These are phyloP conservation scores for Arrhamphus sclerolepis DNA, from an alignment of 2,797 vertebrate genomes.

Conservation along the genomic window DNA sequence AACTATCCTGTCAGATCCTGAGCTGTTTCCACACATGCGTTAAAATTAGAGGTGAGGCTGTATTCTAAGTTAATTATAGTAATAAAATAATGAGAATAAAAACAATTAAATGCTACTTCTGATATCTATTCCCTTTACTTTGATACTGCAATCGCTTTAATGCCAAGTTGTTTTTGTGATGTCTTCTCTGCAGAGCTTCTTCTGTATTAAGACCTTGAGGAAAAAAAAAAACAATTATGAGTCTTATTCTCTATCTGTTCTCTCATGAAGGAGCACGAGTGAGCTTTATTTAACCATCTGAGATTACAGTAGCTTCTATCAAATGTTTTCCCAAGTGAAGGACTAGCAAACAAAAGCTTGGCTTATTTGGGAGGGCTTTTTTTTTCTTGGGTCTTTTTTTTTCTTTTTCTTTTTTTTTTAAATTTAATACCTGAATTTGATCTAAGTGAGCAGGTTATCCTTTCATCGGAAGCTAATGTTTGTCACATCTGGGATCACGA, in stretches of 20 bases:
- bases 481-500: not conserved
- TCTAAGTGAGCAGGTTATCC: constrained; percentile 8
- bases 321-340: constrained; percentile 19
- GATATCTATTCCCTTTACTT: not conserved
- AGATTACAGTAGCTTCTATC: constrained; percentile 16
- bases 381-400: no score
- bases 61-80: no score
- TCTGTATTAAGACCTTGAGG: not conserved
- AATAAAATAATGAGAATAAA: no score
- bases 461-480: constrained; percentile 6
- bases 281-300: constrained; percentile 1
- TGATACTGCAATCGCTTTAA: not conserved
- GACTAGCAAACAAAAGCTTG: constrained; percentile 14
- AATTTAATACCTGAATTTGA: constrained; percentile 17
- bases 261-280: constrained; percentile 1
- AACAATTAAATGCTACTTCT: no score
- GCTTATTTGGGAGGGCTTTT: no score
- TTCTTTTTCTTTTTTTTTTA: constrained; percentile 1
- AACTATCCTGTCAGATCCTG: no score
- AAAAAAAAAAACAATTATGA: not conserved
- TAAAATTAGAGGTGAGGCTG: no score
- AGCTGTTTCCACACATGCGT: no score
- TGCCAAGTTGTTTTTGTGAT: not conserved
- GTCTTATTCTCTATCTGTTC: constrained; percentile 4
- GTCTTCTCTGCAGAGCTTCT: not conserved